A percentile compares a stretch with the other conserved stretches of the same genome.
Evolutionary conservation across 2,797 vertebrate species (phyloP).

Genomic region (Anomalospiza imberbis): DNA sequence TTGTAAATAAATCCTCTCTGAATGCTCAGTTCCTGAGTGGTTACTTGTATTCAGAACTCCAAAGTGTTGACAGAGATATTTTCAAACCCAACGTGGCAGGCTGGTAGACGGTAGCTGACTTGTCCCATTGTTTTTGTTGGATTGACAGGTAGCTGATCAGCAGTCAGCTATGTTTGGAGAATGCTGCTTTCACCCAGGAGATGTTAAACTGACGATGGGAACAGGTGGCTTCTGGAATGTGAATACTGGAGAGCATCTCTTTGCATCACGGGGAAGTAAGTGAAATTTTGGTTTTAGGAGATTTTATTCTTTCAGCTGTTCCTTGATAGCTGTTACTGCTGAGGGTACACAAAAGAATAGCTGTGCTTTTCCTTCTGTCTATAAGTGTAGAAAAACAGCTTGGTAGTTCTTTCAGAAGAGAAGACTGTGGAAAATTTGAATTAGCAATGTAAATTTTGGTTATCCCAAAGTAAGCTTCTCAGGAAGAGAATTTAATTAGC

Average conservation of each 20-base stretch:
- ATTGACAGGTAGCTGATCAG: constrained; percentile 89
- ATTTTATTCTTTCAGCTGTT: not conserved
- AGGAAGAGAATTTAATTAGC: not conserved
- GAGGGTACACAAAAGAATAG: not conserved
- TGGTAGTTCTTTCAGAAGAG: not conserved
- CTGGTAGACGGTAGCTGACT: not conserved
- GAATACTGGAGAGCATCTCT: constrained; percentile 87
- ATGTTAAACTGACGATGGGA: constrained; percentile 96
- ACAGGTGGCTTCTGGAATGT: constrained; percentile 95
- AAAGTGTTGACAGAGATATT: not conserved
- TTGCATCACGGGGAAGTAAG: constrained; percentile 55
- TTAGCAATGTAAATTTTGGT: not conserved
- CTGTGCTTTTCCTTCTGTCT: not conserved
- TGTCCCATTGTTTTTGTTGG: not conserved
- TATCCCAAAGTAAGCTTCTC: not conserved
- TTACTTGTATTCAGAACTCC: not conserved
- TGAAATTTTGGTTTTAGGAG: not conserved
- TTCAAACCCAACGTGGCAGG: not conserved
- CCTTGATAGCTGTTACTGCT: not conserved
- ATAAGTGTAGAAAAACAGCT: not conserved
- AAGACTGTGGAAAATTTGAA: not conserved
- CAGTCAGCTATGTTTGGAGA: constrained; percentile 98
- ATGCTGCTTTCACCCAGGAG: constrained; percentile 91
- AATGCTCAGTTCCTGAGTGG: not conserved
- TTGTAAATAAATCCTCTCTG: not conserved